Base-by-base conservation (phyloP, 2,888 invertebrate genomes). In the Drosophila anomalata region DNA sequence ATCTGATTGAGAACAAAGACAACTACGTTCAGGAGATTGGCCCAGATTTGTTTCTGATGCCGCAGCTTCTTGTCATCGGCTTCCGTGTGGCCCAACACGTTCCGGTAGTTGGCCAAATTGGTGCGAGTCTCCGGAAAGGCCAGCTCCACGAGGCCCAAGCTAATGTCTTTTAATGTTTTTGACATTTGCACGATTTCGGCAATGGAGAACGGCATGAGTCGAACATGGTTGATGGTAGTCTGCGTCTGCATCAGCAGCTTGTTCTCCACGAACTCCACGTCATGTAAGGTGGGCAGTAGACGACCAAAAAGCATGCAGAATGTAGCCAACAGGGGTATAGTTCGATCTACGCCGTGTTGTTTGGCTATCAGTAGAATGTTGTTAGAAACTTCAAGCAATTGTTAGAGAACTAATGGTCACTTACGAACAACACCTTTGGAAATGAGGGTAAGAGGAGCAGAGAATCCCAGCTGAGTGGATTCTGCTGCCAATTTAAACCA, bases 261-360 rank as follows among this genome's bases (percentile, higher is more conserved):
- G 7, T 93, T 93, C 54, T 93, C 93, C 52, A 95, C 95, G 91
- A 97, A 97, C 91, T 97, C 97, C 0, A 95, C 95, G 89, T 97
- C 97, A 83, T 97, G 97, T 29, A 97, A 91, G 0, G 97, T 97
- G 0, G 96, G 95, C 52, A 97, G 94, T 3, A 97, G 92, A 41
- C 96, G 93, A 46, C 95, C 95, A 89, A 97, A 96, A 0, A 97
- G 92, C 1, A 96, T 95, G 89, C 97, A 97, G 91, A 98, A 97
- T 1, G 96, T 95, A 0, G 96, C 96, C 36, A 97, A 89, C 0
- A 96, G 93, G 0, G 97, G 96, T 11, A 97, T 93, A 14, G 97
- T 94, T 12, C 94, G 93, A 65, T 91, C 90, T 2, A 91, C 89
- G 17, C 94, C 93, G 3, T 95, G 94, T 71, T 95, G 93, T 7